phyloP scores from a whole-genome alignment of 1,140 invertebrate genomes.

The Leguminivora glycinivorella region DNA sequence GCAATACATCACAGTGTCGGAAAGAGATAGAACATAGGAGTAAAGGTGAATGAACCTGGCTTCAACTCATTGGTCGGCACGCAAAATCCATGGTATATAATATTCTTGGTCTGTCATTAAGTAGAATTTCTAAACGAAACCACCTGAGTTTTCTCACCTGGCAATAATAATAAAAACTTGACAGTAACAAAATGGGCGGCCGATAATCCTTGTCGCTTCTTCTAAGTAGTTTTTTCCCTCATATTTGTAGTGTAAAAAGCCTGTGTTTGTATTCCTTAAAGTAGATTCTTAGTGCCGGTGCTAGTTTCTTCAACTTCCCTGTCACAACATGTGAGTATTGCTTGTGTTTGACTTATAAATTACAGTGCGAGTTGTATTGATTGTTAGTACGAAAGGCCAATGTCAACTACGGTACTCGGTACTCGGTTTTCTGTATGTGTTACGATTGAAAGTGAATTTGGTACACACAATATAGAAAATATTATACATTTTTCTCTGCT shows the following conservation, averaged over 20 bases:
- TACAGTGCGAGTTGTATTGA: conserved; percentile 55
- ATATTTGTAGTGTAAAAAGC: conserved; percentile 42
- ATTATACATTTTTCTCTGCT: not conserved
- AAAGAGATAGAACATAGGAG: too few relatives aligned
- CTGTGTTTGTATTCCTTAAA: conserved; percentile 34
- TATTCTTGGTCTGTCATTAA: too few relatives aligned
- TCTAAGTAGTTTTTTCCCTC: conserved; percentile 45
- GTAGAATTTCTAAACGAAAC: conserved; percentile 1
- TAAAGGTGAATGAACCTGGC: too few relatives aligned
- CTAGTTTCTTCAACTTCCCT: conserved; percentile 41
- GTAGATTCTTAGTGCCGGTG: conserved; percentile 46
- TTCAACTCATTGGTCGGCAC: too few relatives aligned
- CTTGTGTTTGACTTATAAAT: conserved; percentile 37
- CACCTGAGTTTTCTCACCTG: conserved; percentile 15
- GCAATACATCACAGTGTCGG: too few relatives aligned
- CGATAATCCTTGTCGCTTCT: conserved; percentile 39
- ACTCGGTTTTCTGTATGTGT: not conserved
- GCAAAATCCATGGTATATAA: too few relatives aligned
- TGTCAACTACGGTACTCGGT: conserved; percentile 46
- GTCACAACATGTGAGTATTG: conserved; percentile 47
- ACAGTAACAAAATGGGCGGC: conserved; percentile 60
- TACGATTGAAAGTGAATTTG: conserved; percentile 12
- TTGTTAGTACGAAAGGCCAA: conserved; percentile 64
- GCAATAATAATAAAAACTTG: conserved; percentile 36
- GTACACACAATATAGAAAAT: not conserved